Conservation (phyloP, 2,797 vertebrate species). For the Phoebastria nigripes region DNA sequence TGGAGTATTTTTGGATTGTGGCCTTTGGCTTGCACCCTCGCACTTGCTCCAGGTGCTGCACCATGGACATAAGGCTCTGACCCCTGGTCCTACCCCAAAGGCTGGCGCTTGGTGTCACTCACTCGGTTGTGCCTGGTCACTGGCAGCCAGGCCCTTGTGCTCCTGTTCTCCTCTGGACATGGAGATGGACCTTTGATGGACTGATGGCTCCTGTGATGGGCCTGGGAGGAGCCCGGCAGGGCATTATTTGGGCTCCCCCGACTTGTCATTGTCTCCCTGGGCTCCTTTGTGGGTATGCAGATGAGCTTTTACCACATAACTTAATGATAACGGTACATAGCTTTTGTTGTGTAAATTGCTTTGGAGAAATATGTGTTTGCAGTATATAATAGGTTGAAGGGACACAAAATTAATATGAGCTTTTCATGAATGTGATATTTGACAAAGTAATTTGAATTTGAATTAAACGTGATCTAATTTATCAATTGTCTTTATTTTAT, state of each 20-base stretch:
- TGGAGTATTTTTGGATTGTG: background rate
- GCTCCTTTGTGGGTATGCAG: background rate
- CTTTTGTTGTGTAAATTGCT: background rate
- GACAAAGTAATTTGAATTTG: background rate
- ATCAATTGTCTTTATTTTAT: background rate
- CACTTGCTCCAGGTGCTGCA: background rate
- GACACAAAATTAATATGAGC: background rate
- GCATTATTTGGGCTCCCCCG: background rate
- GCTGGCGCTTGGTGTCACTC: accelerated
- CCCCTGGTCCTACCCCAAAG: background rate
- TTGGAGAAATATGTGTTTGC: background rate
- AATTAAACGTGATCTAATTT: background rate
- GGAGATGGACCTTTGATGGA: background rate
- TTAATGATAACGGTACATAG: background rate
- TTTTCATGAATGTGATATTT: background rate
- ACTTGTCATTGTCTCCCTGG: background rate
- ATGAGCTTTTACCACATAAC: background rate
- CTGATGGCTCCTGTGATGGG: background rate
- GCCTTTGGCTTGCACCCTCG: background rate
- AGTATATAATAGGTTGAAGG: background rate
- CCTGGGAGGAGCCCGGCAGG: background rate
- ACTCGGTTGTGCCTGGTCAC: background rate
- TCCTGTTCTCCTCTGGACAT: background rate
- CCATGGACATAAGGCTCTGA: background rate
- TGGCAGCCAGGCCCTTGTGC: background rate